Evolutionary conservation across 2,797 vertebrate genomes (phyloP), one percentile per base, ranked within the genome.

Genomic region (Lemur catta): DNA sequence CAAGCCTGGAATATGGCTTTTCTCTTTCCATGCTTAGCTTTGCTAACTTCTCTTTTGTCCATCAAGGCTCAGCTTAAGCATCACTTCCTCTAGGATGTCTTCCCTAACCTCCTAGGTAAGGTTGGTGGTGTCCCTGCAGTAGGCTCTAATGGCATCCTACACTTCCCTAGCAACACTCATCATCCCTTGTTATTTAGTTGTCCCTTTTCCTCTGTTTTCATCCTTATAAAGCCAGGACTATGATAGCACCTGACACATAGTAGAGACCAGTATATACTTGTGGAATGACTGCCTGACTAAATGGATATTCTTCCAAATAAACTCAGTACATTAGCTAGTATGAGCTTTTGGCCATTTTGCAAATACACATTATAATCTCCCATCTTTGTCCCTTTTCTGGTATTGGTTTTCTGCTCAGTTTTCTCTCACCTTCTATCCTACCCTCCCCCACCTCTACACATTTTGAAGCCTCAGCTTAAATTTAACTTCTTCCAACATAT

Each of bases 261-360:
- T 13, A 81, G 2, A 33, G 26, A 41, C 48, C 11, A 17, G 7
- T 69, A n/a, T 78, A 18, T 82, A 22, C 35, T 67, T 74, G 41
- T 57, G 50, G 61, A 65, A 65, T 18, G 33, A 65, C 28, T 17
- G 35, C 41, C 41, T 33, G 10, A 52, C 24, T 84, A 92, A 69
- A 20, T 59, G 57, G 71, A 24, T 61, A 33, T 61, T 80, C 57
- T 72, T 57, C 20, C 57, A 95, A 76, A 75, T 71, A 75, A 89
- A 71, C 35, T 61, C 63, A 75, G 12, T 74, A 41, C 18, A 84
- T 91, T 11, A 69, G 38, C 69, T 67, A 35, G 28, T 75, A 35
- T 93, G 52, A 89, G 15, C 71, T 85, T 89, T 86, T 35, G 82
- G 38, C n/a, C 46, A 43, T 85, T 93, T 95, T 81, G 80, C 65